Evolutionary conservation across 2,113 vertebrate species (phyloP).

Genomic region (Rostratula benghalensis): DNA sequence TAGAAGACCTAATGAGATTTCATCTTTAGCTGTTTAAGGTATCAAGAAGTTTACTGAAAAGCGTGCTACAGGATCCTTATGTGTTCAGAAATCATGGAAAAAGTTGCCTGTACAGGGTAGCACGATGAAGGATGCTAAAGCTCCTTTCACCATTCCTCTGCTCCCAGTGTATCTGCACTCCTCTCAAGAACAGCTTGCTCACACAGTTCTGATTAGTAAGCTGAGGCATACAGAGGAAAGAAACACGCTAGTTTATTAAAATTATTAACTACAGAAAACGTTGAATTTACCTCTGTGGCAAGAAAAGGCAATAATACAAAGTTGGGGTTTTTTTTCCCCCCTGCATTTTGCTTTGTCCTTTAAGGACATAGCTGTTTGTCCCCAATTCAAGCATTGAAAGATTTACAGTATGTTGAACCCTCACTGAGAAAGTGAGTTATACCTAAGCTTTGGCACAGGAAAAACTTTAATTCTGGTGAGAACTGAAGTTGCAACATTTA

Average conservation of each 20-base stretch:
- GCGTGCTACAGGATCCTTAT: background rate
- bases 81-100: background rate
- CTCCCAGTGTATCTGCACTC: background rate
- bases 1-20: background rate
- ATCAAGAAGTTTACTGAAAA: background rate
- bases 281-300: background rate
- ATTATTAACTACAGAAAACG: background rate
- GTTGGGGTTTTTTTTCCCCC: rapidly evolving
- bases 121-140: background rate
- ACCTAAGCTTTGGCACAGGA: background rate
- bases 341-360: background rate
- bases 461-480: background rate
- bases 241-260: background rate
- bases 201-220: background rate
- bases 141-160: background rate
- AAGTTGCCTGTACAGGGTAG: background rate
- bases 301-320: background rate
- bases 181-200: background rate
- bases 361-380: background rate
- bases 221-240: background rate
- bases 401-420: background rate
- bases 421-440: background rate
- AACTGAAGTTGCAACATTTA: background rate
- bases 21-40: background rate
- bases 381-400: background rate